Evolutionary conservation across 2,888 invertebrate species (phyloP).

Genomic region (Vanessa cardui): DNA sequence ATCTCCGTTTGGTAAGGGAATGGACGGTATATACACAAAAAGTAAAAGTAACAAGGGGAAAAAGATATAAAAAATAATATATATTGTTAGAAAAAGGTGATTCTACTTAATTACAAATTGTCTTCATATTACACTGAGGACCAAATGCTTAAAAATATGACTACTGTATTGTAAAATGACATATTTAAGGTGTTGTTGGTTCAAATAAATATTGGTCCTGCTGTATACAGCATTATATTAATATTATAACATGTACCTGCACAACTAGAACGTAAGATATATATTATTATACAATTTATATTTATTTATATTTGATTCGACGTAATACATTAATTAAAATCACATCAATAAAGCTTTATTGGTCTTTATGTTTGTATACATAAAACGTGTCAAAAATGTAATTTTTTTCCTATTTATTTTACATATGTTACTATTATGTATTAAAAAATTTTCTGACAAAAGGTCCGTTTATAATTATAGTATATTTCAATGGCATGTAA

Average conservation of each 20-base stretch:
- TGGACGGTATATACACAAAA: constrained; percentile 69
- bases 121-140: neutral
- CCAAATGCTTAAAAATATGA: neutral
- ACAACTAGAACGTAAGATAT: neutral
- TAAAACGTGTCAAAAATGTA: no score
- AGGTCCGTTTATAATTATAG: no score
- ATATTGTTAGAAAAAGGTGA: constrained; percentile 8
- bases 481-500: no score
- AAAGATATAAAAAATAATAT: constrained; percentile 31
- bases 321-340: no score
- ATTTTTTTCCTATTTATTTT: no score
- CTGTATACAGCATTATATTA: neutral
- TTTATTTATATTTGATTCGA: no score
- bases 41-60: constrained; percentile 55
- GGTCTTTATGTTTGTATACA: no score
- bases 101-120: constrained; percentile 15
- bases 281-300: neutral
- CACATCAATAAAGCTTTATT: no score
- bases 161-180: neutral
- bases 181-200: neutral
- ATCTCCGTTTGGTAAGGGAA: constrained; percentile 74
- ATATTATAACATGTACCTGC: neutral
- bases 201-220: neutral
- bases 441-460: no score
- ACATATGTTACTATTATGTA: no score